Evolutionary conservation across 2,888 invertebrate genomes (phyloP).

Genomic region (Bruchidius siliquastri): DNA sequence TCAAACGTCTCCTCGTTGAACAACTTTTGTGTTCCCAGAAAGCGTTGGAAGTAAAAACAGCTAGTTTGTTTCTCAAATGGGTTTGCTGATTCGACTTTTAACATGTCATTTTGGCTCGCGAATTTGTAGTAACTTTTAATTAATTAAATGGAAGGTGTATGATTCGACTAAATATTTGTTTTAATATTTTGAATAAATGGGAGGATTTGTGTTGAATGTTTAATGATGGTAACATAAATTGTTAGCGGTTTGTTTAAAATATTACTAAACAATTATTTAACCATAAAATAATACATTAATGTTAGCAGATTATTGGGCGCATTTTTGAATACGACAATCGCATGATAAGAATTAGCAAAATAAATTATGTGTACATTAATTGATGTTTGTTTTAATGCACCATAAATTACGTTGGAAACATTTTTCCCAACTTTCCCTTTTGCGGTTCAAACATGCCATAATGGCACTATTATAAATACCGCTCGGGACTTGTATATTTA

Average conservation of each 20-base stretch:
- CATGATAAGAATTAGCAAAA: conserved; percentile 2
- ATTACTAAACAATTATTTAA: conserved; percentile 12
- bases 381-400: conserved; percentile 1
- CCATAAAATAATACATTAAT: conserved; percentile 3
- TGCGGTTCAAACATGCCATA: background rate
- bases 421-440: background rate
- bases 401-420: background rate
- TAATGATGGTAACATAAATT: conserved; percentile 17
- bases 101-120: background rate
- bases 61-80: too few species aligned
- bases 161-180: conserved; percentile 1
- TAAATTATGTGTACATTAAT: background rate
- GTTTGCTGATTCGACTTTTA: background rate
- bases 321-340: conserved; percentile 1
- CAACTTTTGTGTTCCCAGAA: too few species aligned
- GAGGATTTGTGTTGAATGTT: conserved; percentile 9
- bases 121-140: conserved; percentile 1
- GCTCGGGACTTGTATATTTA: background rate
- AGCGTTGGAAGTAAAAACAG: too few species aligned
- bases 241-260: conserved; percentile 13
- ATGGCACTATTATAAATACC: background rate
- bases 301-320: conserved; percentile 3
- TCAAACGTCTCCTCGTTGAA: too few species aligned
- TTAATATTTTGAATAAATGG: conserved; percentile 15
- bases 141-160: conserved; percentile 1